Evolutionary conservation across 2,797 vertebrate genomes (phyloP), one percentile per base, ranked within the genome.

Genomic region (Sebastes wilsoni): DNA sequence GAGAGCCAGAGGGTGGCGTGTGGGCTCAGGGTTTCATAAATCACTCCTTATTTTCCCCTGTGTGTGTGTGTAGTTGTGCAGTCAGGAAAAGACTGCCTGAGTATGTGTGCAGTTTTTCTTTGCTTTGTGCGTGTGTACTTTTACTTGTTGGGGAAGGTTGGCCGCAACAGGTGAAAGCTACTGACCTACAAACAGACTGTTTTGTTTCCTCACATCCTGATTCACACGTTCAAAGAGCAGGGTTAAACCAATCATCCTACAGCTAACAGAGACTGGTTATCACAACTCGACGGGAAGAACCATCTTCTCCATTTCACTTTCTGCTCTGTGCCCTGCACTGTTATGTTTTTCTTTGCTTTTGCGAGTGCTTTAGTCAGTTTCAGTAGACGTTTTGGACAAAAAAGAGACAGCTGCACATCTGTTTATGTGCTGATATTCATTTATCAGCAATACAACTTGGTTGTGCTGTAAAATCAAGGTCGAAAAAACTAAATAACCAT

Each of bases 1-100:
- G 81, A 89, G 80, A 95, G 92, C 96, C 96, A 96, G 95, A 95
- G 91, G 96, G 95, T 96, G 96, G 96, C 94, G 95, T 94, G 95
- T 93, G 93, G 94, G 93, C 87, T 94, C 92, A 77, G 90, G 76
- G 86, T 88, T 94, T 88, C 87, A 94, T 95, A 93, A 95, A 93
- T 95, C 90, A 94, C 80, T 88, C 85, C 75, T 84, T 91, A 90
- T 92, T 91, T 91, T 83, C 83, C 80, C 27, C 10, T 83, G 49
- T 71, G 28, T 38, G 34, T 27, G 7, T 68, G 69, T 66, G 49
- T 67, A 13, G n/a, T 12, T 72, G 62, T 82, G 70, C 1, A 77
- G 52, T 73, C 28, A 11, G 76, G 65, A 79, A 74, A 60, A 81
- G 70, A 75, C 61, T 60, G 84, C 22, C 60, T 42, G 30, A 59